phyloP scores from a whole-genome alignment of 2,113 vertebrate genomes.

The Eleginops maclovinus region DNA sequence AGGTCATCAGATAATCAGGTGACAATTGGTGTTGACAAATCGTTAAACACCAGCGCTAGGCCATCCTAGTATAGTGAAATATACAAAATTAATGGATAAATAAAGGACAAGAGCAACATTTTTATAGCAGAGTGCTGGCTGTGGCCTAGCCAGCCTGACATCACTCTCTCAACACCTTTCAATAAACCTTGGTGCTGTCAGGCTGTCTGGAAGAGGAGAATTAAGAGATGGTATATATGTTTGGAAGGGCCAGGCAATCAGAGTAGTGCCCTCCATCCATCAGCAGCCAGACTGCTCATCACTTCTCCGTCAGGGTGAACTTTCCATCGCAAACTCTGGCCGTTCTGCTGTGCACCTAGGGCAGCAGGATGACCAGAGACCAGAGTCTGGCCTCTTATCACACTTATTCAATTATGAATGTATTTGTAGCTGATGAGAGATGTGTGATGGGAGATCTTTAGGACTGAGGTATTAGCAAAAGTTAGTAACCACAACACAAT shows the following conservation, averaged over 20 bases:
- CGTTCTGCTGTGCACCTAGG: conserved; percentile 6
- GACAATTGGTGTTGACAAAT: neutral
- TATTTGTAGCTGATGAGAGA: conserved; percentile 34
- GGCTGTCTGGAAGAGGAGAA: conserved; percentile 40
- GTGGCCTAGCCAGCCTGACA: neutral
- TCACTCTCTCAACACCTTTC: conserved; percentile 22
- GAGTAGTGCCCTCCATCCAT: conserved; percentile 53
- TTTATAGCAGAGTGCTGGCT: conserved; percentile 12
- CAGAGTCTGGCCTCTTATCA: conserved; percentile 29
- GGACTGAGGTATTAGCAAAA: conserved; percentile 14
- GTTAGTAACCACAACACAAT: neutral
- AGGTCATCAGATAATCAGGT: conserved; percentile 38
- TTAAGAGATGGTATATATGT: conserved; percentile 50
- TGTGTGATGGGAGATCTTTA: conserved; percentile 12
- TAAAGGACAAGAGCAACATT: neutral
- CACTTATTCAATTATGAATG: conserved; percentile 61
- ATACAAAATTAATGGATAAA: neutral
- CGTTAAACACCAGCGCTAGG: neutral
- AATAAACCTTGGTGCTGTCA: conserved; percentile 39
- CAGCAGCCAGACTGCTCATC: conserved; percentile 50
- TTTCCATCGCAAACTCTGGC: conserved; percentile 34
- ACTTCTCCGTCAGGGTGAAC: conserved; percentile 53
- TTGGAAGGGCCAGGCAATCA: conserved; percentile 39
- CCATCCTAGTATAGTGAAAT: neutral
- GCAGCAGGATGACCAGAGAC: conserved; percentile 10